These are phyloP conservation scores for Sinonovacula constricta DNA, from an alignment of 1,140 invertebrate species.

Conservation along the genomic window DNA sequence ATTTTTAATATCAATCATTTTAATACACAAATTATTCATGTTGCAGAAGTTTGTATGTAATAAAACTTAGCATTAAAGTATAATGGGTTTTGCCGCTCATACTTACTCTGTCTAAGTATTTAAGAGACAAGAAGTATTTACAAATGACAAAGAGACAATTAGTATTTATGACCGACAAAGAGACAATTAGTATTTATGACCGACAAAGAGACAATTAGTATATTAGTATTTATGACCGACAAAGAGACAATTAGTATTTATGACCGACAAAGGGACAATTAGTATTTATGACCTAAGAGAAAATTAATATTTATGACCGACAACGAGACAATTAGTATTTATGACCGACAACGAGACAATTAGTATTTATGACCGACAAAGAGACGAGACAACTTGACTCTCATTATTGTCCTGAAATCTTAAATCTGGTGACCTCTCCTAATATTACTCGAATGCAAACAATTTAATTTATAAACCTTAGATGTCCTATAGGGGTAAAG, in stretches of 20 bases:
- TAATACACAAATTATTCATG: neutral
- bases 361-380: no score
- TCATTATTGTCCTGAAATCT: no score
- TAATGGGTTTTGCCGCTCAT: neutral
- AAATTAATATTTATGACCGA: neutral
- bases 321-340: no score
- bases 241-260: no score
- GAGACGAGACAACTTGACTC: neutral
- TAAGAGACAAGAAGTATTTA: neutral
- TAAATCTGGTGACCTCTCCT: no score
- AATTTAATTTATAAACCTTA: constrained; percentile 37
- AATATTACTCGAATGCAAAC: neutral
- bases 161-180: no score
- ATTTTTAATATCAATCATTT: neutral
- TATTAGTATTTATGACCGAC: neutral
- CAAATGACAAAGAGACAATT: neutral
- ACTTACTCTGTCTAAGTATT: neutral
- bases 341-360: no score
- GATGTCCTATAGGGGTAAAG: constrained; percentile 53
- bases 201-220: neutral
- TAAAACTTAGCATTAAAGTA: neutral
- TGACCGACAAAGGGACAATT: neutral
- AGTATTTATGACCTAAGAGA: neutral
- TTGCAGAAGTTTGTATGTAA: neutral
- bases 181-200: no score